A percentile compares a stretch with the other conserved stretches of the same genome.
phyloP scores from a whole-genome alignment of 2,888 invertebrate genomes.

The Notocelia uddmanniana region DNA sequence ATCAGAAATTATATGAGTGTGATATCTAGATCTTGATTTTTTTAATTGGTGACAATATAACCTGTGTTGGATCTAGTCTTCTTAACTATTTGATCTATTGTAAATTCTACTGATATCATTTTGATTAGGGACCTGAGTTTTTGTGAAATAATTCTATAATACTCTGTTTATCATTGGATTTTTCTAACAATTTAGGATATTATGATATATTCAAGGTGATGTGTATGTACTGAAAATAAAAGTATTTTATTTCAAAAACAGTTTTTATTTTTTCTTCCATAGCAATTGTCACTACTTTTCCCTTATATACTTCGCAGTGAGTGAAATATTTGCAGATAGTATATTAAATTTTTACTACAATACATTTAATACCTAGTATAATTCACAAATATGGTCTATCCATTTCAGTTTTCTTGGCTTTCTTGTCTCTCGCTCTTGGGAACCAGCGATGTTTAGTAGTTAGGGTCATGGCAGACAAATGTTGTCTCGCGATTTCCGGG shows the following conservation, averaged over 20 bases:
- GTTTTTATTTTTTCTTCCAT: conserved; percentile 21
- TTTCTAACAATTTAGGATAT: conserved; percentile 31
- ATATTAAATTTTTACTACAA: neutral
- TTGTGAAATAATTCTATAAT: conserved; percentile 41
- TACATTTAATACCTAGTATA: neutral
- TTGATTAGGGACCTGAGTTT: conserved; percentile 38
- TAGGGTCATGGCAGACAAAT: conserved; percentile 90
- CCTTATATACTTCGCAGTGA: neutral
- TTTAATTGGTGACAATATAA: conserved; percentile 31
- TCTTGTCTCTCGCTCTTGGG: conserved; percentile 90
- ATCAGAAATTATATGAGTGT: conserved; percentile 30
- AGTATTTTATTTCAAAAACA: conserved; percentile 43
- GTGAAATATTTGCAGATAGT: neutral
- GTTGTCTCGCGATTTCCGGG: conserved; percentile 88
- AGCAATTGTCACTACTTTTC: neutral
- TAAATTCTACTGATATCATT: conserved; percentile 30
- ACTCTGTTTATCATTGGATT: conserved; percentile 45
- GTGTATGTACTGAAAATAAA: conserved; percentile 41
- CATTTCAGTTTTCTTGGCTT: conserved; percentile 88
- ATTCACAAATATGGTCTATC: conserved; percentile 89
- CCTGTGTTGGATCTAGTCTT: conserved; percentile 16
- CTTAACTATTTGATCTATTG: conserved; percentile 7
- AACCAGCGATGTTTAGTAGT: conserved; percentile 95
- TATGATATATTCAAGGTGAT: conserved; percentile 33
- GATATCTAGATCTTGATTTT: conserved; percentile 10